Base-by-base conservation (phyloP, 2,797 vertebrate genomes). In the Mus caroli region DNA sequence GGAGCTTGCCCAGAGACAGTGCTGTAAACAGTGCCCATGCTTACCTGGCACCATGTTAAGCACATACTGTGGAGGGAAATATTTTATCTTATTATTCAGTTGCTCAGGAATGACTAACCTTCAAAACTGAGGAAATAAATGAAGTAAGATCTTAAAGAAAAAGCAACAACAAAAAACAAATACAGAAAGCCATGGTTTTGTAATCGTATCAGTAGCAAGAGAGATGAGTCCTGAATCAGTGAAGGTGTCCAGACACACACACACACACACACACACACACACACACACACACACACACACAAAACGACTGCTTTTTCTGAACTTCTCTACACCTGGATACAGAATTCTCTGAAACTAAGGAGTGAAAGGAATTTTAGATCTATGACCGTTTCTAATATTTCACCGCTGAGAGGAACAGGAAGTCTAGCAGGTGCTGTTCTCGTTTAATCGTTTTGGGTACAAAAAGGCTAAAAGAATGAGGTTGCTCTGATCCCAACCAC, bases 321-420 rank as follows among this genome's bases (percentile, higher is more conserved):
- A 79, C 10, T 69, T 40, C n/a, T 58, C 8, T 76, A 52, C 9
- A 82, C 1, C 26, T 85, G 52, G 69, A 54, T 83, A 73, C 11
- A 43, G 46, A 40, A 82, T 80, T 94, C 60, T 54, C 5, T 80
- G 28, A 86, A 62, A 90, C 2, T 31, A 31, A 5, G 2, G 62
- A 88, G n/a, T 40, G 3, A 88, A 88, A 26, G 71, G 83, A 75
- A 90, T 78, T 75, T 46, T 84, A 69, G 24, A 26, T 52, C 79
- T 76, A 43, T 67, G 80, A 89, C 12, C 24, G 4, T 87, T 79
- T 43, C 28, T 92, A 87, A 80, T 79, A 64, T 79, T 94, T 79
- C 2, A 64, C 56, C n/a, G 90, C n/a, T 79, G 88, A 94, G 75
- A 56, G 91, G 58, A 26, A 88, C 64, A 87, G n/a, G 84, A 92